phyloP scores from a whole-genome alignment of 2,888 invertebrate species.

The Syrista parreyssii region DNA sequence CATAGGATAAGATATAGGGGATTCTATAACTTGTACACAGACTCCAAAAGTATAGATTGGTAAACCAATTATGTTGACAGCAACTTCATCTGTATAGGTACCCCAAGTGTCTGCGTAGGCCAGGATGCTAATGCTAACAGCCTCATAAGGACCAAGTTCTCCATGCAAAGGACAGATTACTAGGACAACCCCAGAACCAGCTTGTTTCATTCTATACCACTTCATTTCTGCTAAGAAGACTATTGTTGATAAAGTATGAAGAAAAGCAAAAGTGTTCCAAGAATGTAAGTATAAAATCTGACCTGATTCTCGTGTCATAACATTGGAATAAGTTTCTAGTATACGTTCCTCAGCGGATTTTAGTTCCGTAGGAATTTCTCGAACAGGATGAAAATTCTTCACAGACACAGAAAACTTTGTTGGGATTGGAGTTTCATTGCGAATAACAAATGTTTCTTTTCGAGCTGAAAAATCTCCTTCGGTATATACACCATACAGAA shows the following conservation, averaged over 20 bases:
- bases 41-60: constrained; percentile 58
- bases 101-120: constrained; percentile 67
- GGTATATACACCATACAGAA: background rate
- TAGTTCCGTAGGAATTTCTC: background rate
- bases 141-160: constrained; percentile 44
- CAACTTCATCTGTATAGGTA: constrained; percentile 64
- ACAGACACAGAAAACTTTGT: constrained; percentile 39
- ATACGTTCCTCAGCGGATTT: background rate
- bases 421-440: constrained; percentile 61
- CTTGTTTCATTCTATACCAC: constrained; percentile 48
- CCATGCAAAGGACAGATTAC: constrained; percentile 46
- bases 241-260: constrained; percentile 10
- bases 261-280: constrained; percentile 5
- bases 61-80: constrained; percentile 59
- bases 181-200: constrained; percentile 57
- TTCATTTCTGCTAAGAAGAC: constrained; percentile 34
- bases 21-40: constrained; percentile 58
- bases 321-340: background rate
- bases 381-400: constrained; percentile 44
- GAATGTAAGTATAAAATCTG: background rate
- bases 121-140: constrained; percentile 54
- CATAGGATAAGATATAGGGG: constrained; percentile 63
- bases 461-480: constrained; percentile 44
- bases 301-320: background rate
- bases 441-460: constrained; percentile 57